A percentile compares a stretch with the other conserved stretches of the same genome.
Conservation (phyloP, 2,888 invertebrate species). For the Sphecodes monilicornis region DNA sequence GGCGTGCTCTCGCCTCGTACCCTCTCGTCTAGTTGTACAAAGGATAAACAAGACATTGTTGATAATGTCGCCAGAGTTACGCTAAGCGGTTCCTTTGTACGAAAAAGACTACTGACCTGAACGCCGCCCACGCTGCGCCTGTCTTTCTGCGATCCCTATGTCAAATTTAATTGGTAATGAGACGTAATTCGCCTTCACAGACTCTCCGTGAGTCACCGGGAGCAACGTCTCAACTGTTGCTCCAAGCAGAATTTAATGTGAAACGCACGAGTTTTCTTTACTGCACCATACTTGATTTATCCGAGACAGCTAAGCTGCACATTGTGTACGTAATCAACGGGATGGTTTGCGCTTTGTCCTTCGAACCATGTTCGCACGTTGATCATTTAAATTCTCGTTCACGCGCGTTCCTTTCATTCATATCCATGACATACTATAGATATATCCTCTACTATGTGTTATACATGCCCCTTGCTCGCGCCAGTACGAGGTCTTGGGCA, state of each 20-base stretch:
- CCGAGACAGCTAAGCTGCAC: not conserved
- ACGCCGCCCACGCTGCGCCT: not conserved
- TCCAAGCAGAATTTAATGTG: not conserved
- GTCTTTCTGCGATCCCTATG: not conserved
- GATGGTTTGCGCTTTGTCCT: not conserved
- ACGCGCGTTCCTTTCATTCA: not conserved
- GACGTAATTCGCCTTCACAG: slow-evolving; percentile 10
- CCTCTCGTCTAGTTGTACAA: not conserved
- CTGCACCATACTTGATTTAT: not conserved
- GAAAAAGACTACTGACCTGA: not conserved
- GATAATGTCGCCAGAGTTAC: not conserved
- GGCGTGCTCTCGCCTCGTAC: not conserved
- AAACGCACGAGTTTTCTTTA: not conserved
- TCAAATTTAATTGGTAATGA: slow-evolving; percentile 6
- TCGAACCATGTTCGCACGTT: not conserved
- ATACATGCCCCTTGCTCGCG: not conserved
- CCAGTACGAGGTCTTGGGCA: not conserved
- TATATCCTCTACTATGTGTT: not conserved
- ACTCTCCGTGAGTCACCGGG: not conserved
- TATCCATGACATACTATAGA: not conserved
- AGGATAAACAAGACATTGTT: not conserved
- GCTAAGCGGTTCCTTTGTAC: not conserved
- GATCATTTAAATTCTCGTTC: not conserved
- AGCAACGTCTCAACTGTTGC: not conserved
- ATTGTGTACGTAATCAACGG: not conserved